phyloP scores from a whole-genome alignment of 2,888 invertebrate species.

The Minunthozetes semirufus region DNA sequence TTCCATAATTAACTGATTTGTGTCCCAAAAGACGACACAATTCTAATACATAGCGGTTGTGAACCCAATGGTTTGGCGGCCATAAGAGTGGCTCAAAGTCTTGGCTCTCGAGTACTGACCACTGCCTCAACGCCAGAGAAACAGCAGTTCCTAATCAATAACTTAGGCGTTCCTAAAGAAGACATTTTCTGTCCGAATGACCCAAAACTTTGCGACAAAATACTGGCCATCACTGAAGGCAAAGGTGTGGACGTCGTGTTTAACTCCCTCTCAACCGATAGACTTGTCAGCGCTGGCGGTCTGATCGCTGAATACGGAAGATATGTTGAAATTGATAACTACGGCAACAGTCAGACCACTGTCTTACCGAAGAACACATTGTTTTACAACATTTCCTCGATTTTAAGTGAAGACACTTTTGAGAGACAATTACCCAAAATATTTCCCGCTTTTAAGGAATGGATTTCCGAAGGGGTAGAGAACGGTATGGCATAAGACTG shows the following conservation, averaged over 20 bases:
- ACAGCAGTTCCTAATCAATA: constrained; percentile 74
- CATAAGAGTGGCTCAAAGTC: constrained; percentile 79
- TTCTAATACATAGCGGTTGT: constrained; percentile 89
- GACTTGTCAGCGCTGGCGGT: constrained; percentile 58
- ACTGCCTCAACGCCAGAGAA: constrained; percentile 76
- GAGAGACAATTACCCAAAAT: constrained; percentile 17
- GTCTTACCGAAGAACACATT: constrained; percentile 6
- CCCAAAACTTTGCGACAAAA: constrained; percentile 78
- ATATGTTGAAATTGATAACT: constrained; percentile 55
- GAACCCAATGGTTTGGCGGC: constrained; percentile 97
- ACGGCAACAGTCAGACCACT: neutral
- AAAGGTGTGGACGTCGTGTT: constrained; percentile 84
- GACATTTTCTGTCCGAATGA: constrained; percentile 88
- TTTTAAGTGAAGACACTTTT: constrained; percentile 21
- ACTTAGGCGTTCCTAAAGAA: constrained; percentile 75
- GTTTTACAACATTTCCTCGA: constrained; percentile 25
- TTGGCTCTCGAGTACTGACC: constrained; percentile 80
- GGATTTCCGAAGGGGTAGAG: constrained; percentile 69
- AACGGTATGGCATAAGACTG: constrained; percentile 64
- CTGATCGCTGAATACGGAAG: constrained; percentile 52
- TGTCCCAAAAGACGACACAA: constrained; percentile 50
- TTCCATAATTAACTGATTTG: neutral
- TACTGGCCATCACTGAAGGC: constrained; percentile 75
- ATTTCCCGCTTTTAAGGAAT: neutral
- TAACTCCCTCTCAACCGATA: constrained; percentile 92